Conservation (phyloP, 1,140 invertebrate genomes). For the Leptonema lineaticorne region DNA sequence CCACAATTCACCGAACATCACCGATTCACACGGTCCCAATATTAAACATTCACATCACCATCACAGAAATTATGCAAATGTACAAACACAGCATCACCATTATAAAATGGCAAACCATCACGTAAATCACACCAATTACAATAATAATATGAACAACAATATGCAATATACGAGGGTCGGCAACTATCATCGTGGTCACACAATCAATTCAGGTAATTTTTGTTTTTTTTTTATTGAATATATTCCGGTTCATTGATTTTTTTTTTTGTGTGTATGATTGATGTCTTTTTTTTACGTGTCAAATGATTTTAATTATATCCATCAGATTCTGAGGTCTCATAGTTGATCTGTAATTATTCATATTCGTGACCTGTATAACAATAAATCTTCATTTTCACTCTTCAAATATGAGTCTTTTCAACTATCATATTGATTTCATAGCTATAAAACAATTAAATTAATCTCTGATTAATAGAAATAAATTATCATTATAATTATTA, state of each 20-base stretch:
- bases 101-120: conserved; percentile 58
- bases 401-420: no score
- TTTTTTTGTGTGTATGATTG: no score
- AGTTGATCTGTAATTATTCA: no score
- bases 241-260: conserved; percentile 1
- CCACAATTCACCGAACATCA: conserved; percentile 45
- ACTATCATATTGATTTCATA: no score
- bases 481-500: no score
- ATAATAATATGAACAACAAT: conserved; percentile 56
- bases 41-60: conserved; percentile 60
- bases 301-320: no score
- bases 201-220: conserved; percentile 65
- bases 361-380: no score
- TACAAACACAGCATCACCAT: conserved; percentile 47
- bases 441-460: no score
- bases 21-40: conserved; percentile 56
- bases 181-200: conserved; percentile 55
- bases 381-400: no score
- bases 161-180: conserved; percentile 56
- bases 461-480: no score
- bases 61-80: conserved; percentile 52
- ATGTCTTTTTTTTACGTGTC: no score
- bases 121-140: conserved; percentile 54
- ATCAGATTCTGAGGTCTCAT: no score
- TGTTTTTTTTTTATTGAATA: not conserved